These are phyloP conservation scores for Nemoura dubitans DNA, from an alignment of 2,888 invertebrate genomes.

Conservation along the genomic window DNA sequence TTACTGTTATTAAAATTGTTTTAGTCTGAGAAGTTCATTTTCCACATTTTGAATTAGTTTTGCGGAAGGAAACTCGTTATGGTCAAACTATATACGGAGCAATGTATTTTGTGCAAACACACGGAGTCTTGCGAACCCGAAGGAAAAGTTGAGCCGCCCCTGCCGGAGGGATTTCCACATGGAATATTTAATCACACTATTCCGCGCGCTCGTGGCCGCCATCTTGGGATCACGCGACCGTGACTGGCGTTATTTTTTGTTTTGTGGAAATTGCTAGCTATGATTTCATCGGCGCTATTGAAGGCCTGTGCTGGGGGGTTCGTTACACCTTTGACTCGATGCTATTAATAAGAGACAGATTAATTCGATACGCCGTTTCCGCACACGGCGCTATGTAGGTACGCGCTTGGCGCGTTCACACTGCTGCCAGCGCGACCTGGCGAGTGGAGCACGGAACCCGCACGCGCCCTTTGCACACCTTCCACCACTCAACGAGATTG, in stretches of 20 bases:
- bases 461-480: neutral
- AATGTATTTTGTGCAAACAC: neutral
- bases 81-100: neutral
- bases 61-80: slow-evolving; percentile 7
- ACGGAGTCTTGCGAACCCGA: neutral
- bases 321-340: neutral
- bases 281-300: neutral
- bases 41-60: slow-evolving; percentile 2
- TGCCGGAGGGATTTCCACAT: neutral
- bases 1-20: slow-evolving; percentile 12
- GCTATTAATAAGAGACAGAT: neutral
- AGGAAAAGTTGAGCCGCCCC: neutral
- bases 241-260: neutral
- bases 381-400: neutral
- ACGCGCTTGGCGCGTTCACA: neutral
- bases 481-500: neutral
- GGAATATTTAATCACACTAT: neutral
- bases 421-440: neutral
- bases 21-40: slow-evolving; percentile 7
- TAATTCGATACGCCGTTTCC: neutral
- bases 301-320: neutral
- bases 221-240: neutral
- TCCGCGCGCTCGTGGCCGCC: neutral
- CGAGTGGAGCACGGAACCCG: neutral
- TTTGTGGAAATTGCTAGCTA: neutral